Conservation (phyloP, 1,140 invertebrate genomes). For the Brachionus rotundiformis region DNA sequence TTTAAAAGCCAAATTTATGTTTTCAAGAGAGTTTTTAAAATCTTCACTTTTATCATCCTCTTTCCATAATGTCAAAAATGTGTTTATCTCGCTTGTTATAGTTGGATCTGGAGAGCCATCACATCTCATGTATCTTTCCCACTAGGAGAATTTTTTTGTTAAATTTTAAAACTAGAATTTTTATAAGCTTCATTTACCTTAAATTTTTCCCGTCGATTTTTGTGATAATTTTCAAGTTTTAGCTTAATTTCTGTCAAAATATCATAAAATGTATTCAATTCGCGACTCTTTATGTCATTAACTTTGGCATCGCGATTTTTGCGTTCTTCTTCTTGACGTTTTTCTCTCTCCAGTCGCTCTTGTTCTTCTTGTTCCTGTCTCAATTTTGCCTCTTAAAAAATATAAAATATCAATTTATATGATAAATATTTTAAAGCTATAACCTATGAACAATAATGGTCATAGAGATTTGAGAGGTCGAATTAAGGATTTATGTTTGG, state of each 20-base stretch:
- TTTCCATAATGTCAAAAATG: conserved; percentile 60
- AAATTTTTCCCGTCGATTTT: conserved; percentile 57
- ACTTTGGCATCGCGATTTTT: conserved; percentile 59
- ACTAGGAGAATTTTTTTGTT: too few species aligned
- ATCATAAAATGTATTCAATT: conserved; percentile 39
- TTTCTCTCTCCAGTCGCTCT: conserved; percentile 54
- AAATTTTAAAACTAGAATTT: too few species aligned
- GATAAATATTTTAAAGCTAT: conserved; percentile 10
- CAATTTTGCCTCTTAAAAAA: conserved; percentile 53
- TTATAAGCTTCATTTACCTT: conserved; percentile 50
- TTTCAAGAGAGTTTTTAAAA: conserved; percentile 57
- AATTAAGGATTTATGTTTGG: neutral
- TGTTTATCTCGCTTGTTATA: conserved; percentile 61
- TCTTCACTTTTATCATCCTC: conserved; percentile 57
- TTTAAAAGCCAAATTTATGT: conserved; percentile 51
- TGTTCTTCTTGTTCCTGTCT: conserved; percentile 54
- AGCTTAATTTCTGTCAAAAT: neutral
- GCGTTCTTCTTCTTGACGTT: conserved; percentile 56
- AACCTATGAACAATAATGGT: neutral
- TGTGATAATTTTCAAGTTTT: conserved; percentile 11
- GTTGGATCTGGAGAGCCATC: conserved; percentile 63
- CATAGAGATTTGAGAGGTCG: too few species aligned
- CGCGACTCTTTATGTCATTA: neutral
- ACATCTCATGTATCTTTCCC: conserved; percentile 62
- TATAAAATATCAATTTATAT: too few species aligned